A percentile compares a stretch with the other conserved stretches of the same genome.
These are phyloP conservation scores for Desmodus rotundus DNA, from an alignment of 2,113 vertebrate species.

Conservation along the genomic window DNA sequence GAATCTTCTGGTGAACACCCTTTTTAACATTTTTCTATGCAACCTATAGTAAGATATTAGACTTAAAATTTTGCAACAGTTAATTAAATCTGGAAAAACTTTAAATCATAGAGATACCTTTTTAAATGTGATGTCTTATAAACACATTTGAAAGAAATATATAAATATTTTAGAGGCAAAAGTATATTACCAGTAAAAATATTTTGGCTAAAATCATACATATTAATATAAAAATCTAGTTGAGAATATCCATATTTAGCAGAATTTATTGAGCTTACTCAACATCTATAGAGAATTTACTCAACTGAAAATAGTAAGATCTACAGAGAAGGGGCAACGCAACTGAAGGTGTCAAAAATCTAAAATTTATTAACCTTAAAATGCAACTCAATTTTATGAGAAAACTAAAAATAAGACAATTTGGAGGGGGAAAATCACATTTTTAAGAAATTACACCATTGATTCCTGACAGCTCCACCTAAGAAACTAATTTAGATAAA, in stretches of 20 bases:
- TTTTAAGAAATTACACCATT: background rate
- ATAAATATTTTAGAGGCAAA: background rate
- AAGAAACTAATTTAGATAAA: background rate
- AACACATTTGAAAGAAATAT: background rate
- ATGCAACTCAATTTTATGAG: background rate
- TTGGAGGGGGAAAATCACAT: background rate
- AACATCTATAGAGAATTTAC: background rate
- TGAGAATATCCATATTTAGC: background rate
- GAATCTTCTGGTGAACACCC: background rate
- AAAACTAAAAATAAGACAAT: background rate
- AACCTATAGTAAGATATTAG: background rate
- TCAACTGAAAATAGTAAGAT: background rate
- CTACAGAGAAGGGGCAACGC: background rate
- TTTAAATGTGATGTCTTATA: background rate
- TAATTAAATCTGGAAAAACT: background rate
- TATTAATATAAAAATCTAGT: background rate
- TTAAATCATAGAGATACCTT: background rate
- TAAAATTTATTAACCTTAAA: background rate
- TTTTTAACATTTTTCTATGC: background rate
- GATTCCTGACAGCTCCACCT: background rate
- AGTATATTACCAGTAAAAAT: background rate
- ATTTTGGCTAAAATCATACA: background rate
- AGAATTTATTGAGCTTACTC: background rate
- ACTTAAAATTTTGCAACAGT: background rate
- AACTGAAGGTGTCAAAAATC: background rate